Evolutionary conservation across 2,797 vertebrate genomes (phyloP).

Genomic region (Triplophysa bombifrons): DNA sequence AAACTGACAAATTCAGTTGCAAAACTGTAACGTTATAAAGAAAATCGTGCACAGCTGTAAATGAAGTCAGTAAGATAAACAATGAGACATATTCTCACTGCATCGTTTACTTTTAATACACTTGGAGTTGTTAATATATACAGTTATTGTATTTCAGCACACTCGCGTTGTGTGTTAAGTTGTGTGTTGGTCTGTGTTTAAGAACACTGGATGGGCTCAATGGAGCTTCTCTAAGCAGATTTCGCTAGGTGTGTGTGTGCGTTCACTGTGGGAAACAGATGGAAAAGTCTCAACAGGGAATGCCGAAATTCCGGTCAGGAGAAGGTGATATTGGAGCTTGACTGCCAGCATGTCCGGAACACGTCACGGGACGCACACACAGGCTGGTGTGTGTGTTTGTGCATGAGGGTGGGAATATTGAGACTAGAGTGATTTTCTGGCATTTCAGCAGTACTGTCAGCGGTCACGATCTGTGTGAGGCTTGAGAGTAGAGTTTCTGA

Average conservation of each 20-base stretch:
- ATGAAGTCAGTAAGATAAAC: no score
- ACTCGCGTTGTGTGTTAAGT: not conserved
- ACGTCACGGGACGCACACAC: slow-evolving; percentile 60
- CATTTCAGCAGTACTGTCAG: slow-evolving; percentile 56
- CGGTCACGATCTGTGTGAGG: slow-evolving; percentile 29
- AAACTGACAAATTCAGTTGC: not conserved
- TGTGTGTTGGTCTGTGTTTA: not conserved
- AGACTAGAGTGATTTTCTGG: slow-evolving; percentile 49
- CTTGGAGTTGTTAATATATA: not conserved
- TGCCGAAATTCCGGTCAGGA: slow-evolving; percentile 79
- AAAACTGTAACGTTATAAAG: no score
- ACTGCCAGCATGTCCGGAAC: slow-evolving; percentile 78
- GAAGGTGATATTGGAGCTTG: slow-evolving; percentile 79
- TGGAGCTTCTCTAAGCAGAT: slow-evolving; percentile 46
- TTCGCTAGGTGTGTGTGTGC: slow-evolving; percentile 60
- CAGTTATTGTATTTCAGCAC: not conserved
- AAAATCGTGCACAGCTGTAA: no score
- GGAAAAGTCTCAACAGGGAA: slow-evolving; percentile 74
- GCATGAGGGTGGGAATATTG: slow-evolving; percentile 23
- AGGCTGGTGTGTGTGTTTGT: slow-evolving; percentile 22
- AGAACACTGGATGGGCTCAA: slow-evolving; percentile 17
- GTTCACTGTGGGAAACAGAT: slow-evolving; percentile 74
- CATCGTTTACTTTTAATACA: no score
- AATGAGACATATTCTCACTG: no score
- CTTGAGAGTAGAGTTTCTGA: slow-evolving; percentile 55